Conservation (phyloP, 2,113 vertebrate genomes). For the Mus spicilegus region DNA sequence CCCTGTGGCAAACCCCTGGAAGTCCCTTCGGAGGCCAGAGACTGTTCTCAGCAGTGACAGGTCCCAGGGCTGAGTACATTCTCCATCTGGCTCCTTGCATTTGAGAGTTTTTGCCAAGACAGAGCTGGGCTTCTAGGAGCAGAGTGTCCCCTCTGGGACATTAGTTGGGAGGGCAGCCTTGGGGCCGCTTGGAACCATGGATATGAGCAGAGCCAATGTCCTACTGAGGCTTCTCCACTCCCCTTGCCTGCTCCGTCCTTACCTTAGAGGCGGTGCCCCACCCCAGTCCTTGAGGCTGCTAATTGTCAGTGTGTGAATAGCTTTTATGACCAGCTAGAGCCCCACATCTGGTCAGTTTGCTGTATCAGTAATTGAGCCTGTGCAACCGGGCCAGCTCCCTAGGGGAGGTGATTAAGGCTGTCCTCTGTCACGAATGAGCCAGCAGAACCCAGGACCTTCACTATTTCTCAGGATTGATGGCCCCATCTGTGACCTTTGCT, state of each 20-base stretch:
- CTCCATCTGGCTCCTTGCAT: neutral
- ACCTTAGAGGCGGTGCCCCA: neutral
- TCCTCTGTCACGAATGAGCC: constrained; percentile 2
- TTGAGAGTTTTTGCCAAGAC: neutral
- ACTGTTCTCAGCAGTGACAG: neutral
- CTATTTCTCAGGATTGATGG: constrained; percentile 82
- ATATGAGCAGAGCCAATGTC: neutral
- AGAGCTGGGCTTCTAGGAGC: neutral
- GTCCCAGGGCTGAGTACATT: neutral
- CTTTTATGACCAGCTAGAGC: constrained; percentile 45
- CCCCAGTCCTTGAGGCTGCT: neutral
- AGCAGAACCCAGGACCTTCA: constrained; percentile 54
- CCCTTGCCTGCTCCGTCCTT: neutral
- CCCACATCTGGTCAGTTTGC: constrained; percentile 77
- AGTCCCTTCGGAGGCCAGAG: neutral
- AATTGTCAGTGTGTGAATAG: constrained; percentile 62
- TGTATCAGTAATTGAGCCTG: constrained; percentile 74
- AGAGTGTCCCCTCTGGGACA: fast-evolving
- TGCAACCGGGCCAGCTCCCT: constrained; percentile 55
- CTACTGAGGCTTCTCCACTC: neutral
- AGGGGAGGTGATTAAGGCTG: constrained; percentile 70
- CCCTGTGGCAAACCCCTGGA: too few species aligned
- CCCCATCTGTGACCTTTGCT: constrained; percentile 86
- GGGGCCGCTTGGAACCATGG: neutral
- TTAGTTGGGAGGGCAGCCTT: neutral